Percentiles rank a stretch among this genome's conserved stretches.
Conservation (phyloP, 2,797 vertebrate genomes). For the Danionella dracula region DNA sequence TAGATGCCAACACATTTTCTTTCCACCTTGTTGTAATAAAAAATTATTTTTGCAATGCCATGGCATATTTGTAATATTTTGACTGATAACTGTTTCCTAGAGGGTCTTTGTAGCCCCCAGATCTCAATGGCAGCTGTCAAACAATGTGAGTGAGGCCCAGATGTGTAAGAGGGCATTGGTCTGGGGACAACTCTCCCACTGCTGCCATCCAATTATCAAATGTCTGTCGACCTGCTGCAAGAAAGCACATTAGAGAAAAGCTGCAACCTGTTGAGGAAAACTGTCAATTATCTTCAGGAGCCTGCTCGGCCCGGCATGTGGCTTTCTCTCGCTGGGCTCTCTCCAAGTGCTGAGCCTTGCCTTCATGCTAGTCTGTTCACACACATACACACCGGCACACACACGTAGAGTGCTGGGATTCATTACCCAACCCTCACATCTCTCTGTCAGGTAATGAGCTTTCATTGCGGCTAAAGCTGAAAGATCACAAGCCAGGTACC, state of each 20-base stretch:
- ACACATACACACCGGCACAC: not conserved
- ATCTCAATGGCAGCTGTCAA: constrained; percentile 59
- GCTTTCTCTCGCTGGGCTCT: constrained; percentile 27
- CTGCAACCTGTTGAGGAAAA: constrained; percentile 51
- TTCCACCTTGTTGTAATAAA: too few species aligned
- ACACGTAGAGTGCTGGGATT: constrained; percentile 51
- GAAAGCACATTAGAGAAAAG: constrained; percentile 43
- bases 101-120: constrained; percentile 38
- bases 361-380: constrained; percentile 3
- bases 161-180: constrained; percentile 43
- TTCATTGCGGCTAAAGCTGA: constrained; percentile 59
- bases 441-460: constrained; percentile 65
- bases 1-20: too few species aligned
- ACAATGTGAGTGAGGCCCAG: constrained; percentile 50
- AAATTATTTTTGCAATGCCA: too few species aligned
- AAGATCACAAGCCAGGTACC: constrained; percentile 50
- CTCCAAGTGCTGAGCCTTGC: constrained; percentile 18
- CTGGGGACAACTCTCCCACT: constrained; percentile 53
- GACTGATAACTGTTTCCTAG: constrained; percentile 55
- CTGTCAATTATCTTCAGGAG: constrained; percentile 65
- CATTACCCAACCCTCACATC: constrained; percentile 62
- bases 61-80: constrained; percentile 57
- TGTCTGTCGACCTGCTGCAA: constrained; percentile 51
- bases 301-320: constrained; percentile 42
- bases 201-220: constrained; percentile 65